Evolutionary conservation across 2,888 invertebrate species (phyloP).

Genomic region (Zygaena filipendulae): DNA sequence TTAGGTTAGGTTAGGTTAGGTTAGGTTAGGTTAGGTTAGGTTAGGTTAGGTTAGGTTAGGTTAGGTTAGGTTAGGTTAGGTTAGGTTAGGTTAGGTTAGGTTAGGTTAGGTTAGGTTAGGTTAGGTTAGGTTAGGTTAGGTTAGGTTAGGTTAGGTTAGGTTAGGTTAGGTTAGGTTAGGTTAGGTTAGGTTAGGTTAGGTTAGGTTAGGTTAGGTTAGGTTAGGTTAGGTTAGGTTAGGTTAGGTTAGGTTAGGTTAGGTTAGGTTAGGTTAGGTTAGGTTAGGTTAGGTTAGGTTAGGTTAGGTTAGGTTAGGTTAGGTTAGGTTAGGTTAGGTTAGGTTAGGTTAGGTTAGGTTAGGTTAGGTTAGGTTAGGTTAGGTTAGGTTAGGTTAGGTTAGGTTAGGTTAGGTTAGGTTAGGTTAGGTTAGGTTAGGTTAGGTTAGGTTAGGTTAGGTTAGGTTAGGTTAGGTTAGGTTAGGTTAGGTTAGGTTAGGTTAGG

Average conservation of each 20-base stretch:
- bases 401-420: no score
- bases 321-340: no score
- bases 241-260: slow-evolving; percentile 3
- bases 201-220: no score
- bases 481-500: slow-evolving; percentile 5
- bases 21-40: slow-evolving; percentile 1
- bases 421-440: slow-evolving; percentile 3
- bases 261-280: slow-evolving; percentile 2
- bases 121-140: no score
- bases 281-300: slow-evolving; percentile 2
- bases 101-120: slow-evolving; percentile 1
- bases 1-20: slow-evolving; percentile 1
- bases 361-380: no score
- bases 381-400: no score
- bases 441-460: slow-evolving; percentile 3
- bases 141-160: no score
- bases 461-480: slow-evolving; percentile 3
- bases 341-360: no score
- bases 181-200: no score
- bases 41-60: slow-evolving; percentile 1
- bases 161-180: no score
- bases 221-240: no score
- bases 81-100: slow-evolving; percentile 1
- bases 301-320: no score
- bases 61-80: slow-evolving; percentile 1